Percentiles rank a stretch among this genome's conserved stretches.
Evolutionary conservation across 2,113 vertebrate species (phyloP).

Genomic region (Sinocyclocheilus anophthalmus): DNA sequence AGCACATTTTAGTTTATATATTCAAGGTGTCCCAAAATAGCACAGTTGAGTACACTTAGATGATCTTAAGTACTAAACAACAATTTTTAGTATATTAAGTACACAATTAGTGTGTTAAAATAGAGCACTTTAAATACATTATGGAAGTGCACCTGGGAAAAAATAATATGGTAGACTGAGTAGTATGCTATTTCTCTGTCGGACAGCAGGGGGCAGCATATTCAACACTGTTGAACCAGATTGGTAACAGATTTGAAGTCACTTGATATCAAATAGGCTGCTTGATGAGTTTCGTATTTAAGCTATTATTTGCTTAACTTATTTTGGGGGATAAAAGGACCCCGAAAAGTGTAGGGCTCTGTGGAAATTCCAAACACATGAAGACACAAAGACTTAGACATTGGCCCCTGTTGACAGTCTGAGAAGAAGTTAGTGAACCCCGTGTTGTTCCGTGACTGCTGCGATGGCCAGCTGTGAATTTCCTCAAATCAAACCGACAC

Average conservation of each 20-base stretch:
- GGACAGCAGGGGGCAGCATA: slow-evolving; percentile 4
- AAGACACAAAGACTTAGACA: not conserved
- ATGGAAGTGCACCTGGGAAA: too few relatives aligned
- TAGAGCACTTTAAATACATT: too few relatives aligned
- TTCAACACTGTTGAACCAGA: not conserved
- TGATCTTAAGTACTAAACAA: too few relatives aligned
- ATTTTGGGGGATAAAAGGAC: not conserved
- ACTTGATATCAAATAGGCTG: not conserved
- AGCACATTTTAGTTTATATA: too few relatives aligned
- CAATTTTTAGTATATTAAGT: too few relatives aligned
- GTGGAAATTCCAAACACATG: not conserved
- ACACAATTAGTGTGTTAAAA: too few relatives aligned
- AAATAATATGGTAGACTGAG: too few relatives aligned
- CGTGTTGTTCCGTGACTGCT: slow-evolving; percentile 13
- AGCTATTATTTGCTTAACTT: not conserved
- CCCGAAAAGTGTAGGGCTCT: not conserved
- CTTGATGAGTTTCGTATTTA: not conserved
- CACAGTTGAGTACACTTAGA: too few relatives aligned
- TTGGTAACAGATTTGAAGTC: not conserved
- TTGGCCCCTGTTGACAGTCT: not conserved
- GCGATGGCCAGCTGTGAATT: not conserved
- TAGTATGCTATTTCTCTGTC: too few relatives aligned
- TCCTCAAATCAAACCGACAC: not conserved
- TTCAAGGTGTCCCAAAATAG: too few relatives aligned
- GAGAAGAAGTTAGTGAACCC: not conserved